Base-by-base conservation (phyloP, 2,888 invertebrate genomes). In the Blastobasis adustella region DNA sequence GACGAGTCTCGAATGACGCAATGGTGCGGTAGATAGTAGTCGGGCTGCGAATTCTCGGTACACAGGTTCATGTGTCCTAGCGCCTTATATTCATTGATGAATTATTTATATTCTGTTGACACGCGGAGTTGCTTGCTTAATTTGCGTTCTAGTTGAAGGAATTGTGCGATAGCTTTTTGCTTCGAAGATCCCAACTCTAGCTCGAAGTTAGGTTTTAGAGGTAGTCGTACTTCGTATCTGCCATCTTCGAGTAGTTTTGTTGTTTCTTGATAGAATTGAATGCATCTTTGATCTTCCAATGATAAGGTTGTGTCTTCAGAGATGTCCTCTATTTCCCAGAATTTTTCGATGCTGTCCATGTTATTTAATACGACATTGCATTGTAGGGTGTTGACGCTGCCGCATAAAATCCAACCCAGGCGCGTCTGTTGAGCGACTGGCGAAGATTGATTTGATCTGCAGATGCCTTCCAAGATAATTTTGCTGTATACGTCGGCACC, bases 21-120 rank as follows among this genome's bases (percentile, higher is more conserved):
- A 36, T 55, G 51, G 37, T 57, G 57, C 4, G 54, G 52, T 37
- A 52, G 45, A 39, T 48, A 51, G 37, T 46, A 50, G 4, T 37
- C 37, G 7, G 38, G 41, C 46, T 40, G 10, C 36, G 36, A 6
- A 36, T 41, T 41, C 10, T n/a, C 10, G 23, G 7, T 37, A n/a
- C n/a, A 37, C 10, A 9, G 39, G 8, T 45, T 7, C 50, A 53
- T 53, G 10, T 50, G 50, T 4, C 49, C 42, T 39, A 47, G 8
- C 1, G 5, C 9, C 1, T 38, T 37, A 38, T 53, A 53, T 10
- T 50, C 50, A 5, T 50, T 5, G 0, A 50, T 50, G 23, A 50
- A 46, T 46, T n/a, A 10, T 38, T 50, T 50, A 39, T 53, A 53
- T 1, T n/a, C 38, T 9, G 40, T 10, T 39, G 37, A 6, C 3